These are phyloP conservation scores for Scolopax mira DNA, from an alignment of 2,113 vertebrate genomes.

Conservation along the genomic window DNA sequence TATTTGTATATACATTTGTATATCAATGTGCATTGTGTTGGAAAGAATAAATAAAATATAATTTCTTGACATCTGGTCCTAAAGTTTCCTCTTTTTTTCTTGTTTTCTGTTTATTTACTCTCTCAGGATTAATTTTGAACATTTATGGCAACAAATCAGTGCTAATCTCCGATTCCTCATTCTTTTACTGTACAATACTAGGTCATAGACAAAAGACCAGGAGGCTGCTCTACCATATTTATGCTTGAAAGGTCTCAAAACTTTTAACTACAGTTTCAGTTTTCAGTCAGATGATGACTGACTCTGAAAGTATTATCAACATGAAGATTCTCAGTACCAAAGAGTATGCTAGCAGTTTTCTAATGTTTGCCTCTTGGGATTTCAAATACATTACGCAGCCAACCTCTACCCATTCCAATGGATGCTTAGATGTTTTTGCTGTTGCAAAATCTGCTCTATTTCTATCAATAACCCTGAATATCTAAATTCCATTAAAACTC, in stretches of 20 bases:
- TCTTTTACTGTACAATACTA: background rate
- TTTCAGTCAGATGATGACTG: background rate
- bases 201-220: background rate
- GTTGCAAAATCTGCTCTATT: background rate
- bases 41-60: background rate
- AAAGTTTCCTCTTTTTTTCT: background rate
- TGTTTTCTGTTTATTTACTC: background rate
- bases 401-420: background rate
- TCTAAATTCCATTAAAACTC: background rate
- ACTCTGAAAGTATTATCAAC: background rate
- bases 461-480: background rate
- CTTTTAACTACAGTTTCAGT: background rate
- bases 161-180: background rate
- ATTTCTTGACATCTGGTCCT: background rate
- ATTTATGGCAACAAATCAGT: background rate
- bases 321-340: background rate
- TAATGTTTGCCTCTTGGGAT: background rate
- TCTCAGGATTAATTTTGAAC: background rate
- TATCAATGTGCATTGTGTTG: background rate
- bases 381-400: background rate
- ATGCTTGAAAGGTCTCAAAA: background rate
- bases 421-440: background rate
- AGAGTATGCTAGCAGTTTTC: background rate
- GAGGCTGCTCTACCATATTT: background rate
- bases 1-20: background rate